phyloP scores from a whole-genome alignment of 2,797 vertebrate genomes.

The Anguilla megastoma region DNA sequence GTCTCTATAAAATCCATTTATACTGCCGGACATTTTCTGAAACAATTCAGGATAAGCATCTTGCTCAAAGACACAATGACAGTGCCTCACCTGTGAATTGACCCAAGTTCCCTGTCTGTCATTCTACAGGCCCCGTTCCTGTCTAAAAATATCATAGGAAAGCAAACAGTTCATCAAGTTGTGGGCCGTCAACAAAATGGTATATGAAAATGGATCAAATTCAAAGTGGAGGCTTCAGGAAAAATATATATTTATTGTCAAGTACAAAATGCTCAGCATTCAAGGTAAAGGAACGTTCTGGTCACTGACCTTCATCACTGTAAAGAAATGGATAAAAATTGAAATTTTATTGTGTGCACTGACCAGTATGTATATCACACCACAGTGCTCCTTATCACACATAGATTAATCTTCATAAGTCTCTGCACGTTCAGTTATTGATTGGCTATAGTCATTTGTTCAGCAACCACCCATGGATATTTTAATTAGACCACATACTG shows the following conservation, averaged over 20 bases:
- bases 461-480: background rate
- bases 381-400: background rate
- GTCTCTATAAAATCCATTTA: background rate
- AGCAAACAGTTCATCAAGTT: background rate
- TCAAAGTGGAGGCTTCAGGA: too few relatives aligned
- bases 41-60: background rate
- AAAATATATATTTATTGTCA: too few relatives aligned
- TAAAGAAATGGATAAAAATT: background rate
- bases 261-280: too few relatives aligned
- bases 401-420: background rate
- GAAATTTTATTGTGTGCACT: background rate
- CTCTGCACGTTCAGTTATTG: background rate
- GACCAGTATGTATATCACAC: background rate
- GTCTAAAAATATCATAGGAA: background rate
- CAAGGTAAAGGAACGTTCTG: too few relatives aligned
- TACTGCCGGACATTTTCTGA: background rate
- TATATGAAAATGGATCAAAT: too few relatives aligned
- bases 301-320: too few relatives aligned
- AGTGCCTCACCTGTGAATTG: too few relatives aligned
- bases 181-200: background rate
- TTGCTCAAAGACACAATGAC: too few relatives aligned
- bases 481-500: slow-evolving; percentile 7
- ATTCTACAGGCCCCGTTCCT: background rate
- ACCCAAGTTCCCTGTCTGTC: background rate
- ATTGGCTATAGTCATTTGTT: background rate